Evolutionary conservation across 2,888 invertebrate genomes (phyloP).

Genomic region (Brachyptera putata): DNA sequence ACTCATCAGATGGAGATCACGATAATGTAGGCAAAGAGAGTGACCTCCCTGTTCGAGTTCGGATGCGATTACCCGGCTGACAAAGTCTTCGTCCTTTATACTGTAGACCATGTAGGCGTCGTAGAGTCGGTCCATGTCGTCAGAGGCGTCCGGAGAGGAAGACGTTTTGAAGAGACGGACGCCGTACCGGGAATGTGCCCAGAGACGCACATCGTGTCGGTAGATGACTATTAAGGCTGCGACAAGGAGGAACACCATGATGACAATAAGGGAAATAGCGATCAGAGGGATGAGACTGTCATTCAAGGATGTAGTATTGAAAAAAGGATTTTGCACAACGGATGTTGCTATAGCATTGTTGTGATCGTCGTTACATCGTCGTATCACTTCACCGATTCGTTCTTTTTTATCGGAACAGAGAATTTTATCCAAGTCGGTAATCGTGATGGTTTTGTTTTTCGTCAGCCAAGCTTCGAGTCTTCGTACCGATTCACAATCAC

Average conservation of each 20-base stretch:
- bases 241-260: slow-evolving; percentile 64
- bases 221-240: slow-evolving; percentile 68
- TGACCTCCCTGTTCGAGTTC: slow-evolving; percentile 70
- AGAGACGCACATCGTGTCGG: slow-evolving; percentile 70
- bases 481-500: slow-evolving; percentile 69
- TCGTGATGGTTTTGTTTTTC: slow-evolving; percentile 49
- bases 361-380: slow-evolving; percentile 61
- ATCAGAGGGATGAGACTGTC: slow-evolving; percentile 71
- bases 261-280: slow-evolving; percentile 64
- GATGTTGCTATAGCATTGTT: slow-evolving; percentile 47
- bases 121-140: slow-evolving; percentile 58
- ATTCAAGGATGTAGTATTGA: slow-evolving; percentile 61
- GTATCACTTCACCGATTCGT: slow-evolving; percentile 52
- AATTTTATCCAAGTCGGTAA: slow-evolving; percentile 63
- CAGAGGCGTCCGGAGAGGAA: slow-evolving; percentile 35
- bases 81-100: slow-evolving; percentile 69
- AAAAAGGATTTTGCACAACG: slow-evolving; percentile 48
- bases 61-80: slow-evolving; percentile 61
- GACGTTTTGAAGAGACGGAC: slow-evolving; percentile 55
- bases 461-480: slow-evolving; percentile 66
- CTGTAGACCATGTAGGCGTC: slow-evolving; percentile 86
- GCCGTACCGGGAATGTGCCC: slow-evolving; percentile 75
- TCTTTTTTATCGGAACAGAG: slow-evolving; percentile 59
- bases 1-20: slow-evolving; percentile 42
- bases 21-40: slow-evolving; percentile 53